These are phyloP conservation scores for Heterotilapia buettikoferi DNA, from an alignment of 2,113 vertebrate species.

Conservation along the genomic window DNA sequence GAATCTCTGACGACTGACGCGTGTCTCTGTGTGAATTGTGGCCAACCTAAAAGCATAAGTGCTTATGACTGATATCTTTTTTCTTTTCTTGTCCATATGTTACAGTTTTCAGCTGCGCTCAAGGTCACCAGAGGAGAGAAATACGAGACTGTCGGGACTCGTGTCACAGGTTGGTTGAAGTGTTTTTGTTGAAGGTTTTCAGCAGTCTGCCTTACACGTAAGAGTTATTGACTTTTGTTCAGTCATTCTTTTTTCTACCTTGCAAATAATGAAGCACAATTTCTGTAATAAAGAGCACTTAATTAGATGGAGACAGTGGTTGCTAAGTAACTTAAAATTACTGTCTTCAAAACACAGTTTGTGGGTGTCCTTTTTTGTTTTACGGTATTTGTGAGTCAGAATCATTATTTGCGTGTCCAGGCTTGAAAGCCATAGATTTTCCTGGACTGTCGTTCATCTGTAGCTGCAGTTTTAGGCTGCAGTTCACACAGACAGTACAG, in stretches of 20 bases:
- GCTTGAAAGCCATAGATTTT: background rate
- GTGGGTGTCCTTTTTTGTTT: background rate
- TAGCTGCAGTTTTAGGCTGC: background rate
- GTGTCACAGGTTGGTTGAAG: slow-evolving; percentile 69
- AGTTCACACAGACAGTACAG: background rate
- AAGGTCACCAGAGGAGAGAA: slow-evolving; percentile 74
- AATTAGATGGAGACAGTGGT: background rate
- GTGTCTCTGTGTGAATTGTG: background rate
- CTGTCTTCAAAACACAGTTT: background rate
- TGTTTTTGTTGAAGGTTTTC: background rate
- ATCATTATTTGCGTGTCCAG: background rate
- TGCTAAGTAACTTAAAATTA: background rate
- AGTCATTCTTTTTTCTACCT: background rate
- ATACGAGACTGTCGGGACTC: slow-evolving; percentile 59
- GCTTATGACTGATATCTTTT: background rate
- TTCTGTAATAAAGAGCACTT: background rate
- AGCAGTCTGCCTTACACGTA: background rate
- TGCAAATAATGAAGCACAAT: background rate
- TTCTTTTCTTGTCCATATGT: background rate
- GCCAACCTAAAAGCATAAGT: background rate
- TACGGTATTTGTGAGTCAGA: background rate
- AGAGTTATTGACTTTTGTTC: background rate
- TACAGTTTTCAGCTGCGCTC: slow-evolving; percentile 62
- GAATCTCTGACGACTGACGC: background rate
- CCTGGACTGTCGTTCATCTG: background rate